These are phyloP conservation scores for Onthophagus sagittarius DNA, from an alignment of 2,888 invertebrate genomes.

Conservation along the genomic window DNA sequence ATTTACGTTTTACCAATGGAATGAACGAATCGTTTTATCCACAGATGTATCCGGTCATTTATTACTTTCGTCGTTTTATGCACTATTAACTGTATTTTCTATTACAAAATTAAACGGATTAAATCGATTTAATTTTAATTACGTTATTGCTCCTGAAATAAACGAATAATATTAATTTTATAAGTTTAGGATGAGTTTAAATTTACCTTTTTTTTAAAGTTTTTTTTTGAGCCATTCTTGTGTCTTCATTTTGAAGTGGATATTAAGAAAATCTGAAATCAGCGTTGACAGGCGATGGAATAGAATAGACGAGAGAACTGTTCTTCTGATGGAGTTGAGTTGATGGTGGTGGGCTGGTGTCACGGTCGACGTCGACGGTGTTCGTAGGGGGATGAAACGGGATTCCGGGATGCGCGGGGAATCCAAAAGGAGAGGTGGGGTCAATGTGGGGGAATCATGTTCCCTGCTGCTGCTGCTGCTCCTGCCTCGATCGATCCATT, in stretches of 20 bases:
- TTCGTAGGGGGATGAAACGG: constrained; percentile 15
- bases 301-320: constrained; percentile 30
- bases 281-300: background rate
- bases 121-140: background rate
- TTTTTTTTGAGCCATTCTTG: too few species aligned
- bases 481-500: constrained; percentile 42
- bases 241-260: background rate
- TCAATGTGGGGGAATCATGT: background rate
- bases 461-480: background rate
- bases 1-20: background rate
- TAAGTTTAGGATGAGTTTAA: too few species aligned
- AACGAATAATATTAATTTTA: too few species aligned
- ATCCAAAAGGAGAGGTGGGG: background rate
- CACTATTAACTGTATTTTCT: background rate
- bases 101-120: background rate
- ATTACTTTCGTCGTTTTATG: background rate
- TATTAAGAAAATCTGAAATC: background rate
- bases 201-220: too few species aligned
- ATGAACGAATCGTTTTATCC: background rate
- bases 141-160: too few species aligned
- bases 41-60: background rate
- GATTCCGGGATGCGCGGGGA: background rate
- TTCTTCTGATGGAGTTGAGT: constrained; percentile 41
- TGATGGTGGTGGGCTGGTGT: background rate
- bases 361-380: constrained; percentile 38